Percentiles rank a stretch among this genome's conserved stretches.
Conservation (phyloP, 2,888 invertebrate species). For the Sinelater perroti region DNA sequence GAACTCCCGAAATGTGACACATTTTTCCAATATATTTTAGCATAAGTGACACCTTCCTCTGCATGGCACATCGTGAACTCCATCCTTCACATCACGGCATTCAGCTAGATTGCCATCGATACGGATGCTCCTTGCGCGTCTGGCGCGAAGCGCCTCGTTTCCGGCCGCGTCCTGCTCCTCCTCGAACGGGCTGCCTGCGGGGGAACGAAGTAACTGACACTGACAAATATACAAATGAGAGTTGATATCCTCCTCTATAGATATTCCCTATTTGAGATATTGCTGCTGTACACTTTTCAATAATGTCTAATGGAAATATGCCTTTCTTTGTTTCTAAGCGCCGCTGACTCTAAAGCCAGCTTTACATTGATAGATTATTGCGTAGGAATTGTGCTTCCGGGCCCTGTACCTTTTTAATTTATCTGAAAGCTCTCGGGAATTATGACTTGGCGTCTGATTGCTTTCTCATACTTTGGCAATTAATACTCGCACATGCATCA, state of each 20-base stretch:
- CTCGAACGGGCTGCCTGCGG: conserved; percentile 28
- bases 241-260: conserved; percentile 57
- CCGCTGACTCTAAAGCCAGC: conserved; percentile 28
- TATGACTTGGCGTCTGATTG: no score
- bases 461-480: no score
- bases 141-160: conserved; percentile 6
- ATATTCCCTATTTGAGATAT: conserved; percentile 60
- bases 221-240: conserved; percentile 61
- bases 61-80: conserved; percentile 11
- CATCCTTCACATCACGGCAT: conserved; percentile 1
- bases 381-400: neutral
- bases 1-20: conserved; percentile 11
- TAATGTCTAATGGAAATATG: conserved; percentile 60
- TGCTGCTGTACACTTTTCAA: conserved; percentile 59
- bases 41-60: conserved; percentile 23
- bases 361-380: conserved; percentile 25
- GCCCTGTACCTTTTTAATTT: no score
- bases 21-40: conserved; percentile 25
- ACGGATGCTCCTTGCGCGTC: neutral
- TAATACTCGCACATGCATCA: no score
- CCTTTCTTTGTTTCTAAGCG: conserved; percentile 42
- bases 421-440: no score
- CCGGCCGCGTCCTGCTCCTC: conserved; percentile 17
- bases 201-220: conserved; percentile 49
- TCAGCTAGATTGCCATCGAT: conserved; percentile 10